phyloP scores from a whole-genome alignment of 2,888 invertebrate species.

The Drosophila prostipennis region DNA sequence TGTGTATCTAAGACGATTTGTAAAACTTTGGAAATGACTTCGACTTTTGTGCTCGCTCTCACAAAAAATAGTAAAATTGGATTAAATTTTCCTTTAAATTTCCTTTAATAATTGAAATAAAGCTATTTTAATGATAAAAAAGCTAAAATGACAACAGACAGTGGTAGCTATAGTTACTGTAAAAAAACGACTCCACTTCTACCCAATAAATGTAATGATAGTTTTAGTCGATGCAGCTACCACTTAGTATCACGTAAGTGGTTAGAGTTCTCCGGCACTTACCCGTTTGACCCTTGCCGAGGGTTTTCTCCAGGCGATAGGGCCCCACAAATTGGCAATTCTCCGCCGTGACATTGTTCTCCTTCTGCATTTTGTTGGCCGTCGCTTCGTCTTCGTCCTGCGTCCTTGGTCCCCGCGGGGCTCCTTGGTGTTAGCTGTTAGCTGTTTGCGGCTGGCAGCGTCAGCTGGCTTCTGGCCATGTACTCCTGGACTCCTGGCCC shows the following conservation, averaged over 20 bases:
- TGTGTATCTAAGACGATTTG: no score
- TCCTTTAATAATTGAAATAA: no score
- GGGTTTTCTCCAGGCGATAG: conserved; percentile 98
- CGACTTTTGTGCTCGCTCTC: no score
- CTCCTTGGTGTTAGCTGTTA: conserved; percentile 52
- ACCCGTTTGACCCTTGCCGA: conserved; percentile 99
- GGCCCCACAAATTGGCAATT: conserved; percentile 98
- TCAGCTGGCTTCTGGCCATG: conserved; percentile 60
- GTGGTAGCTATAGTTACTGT: background rate
- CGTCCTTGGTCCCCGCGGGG: conserved; percentile 21
- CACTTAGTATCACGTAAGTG: conserved; percentile 6
- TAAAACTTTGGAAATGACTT: no score
- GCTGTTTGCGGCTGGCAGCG: conserved; percentile 56
- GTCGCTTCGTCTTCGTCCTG: conserved; percentile 21
- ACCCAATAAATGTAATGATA: conserved; percentile 13
- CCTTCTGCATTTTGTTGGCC: conserved; percentile 84
- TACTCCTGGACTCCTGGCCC: conserved; percentile 37
- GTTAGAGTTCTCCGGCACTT: conserved; percentile 77
- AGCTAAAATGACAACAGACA: background rate
- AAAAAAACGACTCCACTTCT: background rate
- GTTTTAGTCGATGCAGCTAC: conserved; percentile 4
- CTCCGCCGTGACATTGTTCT: conserved; percentile 86
- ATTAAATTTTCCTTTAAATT: no score
- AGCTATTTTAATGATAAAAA: background rate
- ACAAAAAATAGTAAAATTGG: no score